Evolutionary conservation across 92 coral and sea anemone genomes (phyloP).

Genomic region (Chrysogorgia sp.): DNA sequence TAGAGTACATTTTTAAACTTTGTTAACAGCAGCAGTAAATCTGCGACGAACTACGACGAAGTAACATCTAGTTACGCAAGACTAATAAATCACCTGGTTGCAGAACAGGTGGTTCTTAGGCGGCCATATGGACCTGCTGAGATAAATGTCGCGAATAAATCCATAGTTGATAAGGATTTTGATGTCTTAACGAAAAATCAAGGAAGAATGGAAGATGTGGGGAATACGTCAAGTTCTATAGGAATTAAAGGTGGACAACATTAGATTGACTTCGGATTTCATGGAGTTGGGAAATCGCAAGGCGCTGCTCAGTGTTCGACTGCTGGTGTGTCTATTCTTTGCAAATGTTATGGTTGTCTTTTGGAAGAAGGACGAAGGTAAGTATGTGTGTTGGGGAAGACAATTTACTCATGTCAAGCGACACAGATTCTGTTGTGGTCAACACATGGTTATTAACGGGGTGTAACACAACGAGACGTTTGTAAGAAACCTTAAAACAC

Average conservation of each 20-base stretch:
- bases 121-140: background rate
- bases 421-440: too few relatives aligned
- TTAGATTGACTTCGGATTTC: too few relatives aligned
- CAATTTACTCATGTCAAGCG: too few relatives aligned
- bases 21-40: too few relatives aligned
- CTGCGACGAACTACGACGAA: too few relatives aligned
- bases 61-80: too few relatives aligned
- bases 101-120: background rate
- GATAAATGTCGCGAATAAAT: background rate
- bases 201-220: background rate
- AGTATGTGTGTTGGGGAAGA: background rate
- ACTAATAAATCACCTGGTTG: background rate
- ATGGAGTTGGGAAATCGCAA: slow-evolving; percentile 16
- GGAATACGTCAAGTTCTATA: too few relatives aligned
- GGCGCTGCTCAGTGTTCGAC: slow-evolving; percentile 8
- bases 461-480: too few relatives aligned
- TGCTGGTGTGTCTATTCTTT: background rate
- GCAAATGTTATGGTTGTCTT: slow-evolving; percentile 6
- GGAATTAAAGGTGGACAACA: too few relatives aligned
- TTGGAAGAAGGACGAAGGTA: slow-evolving; percentile 22
- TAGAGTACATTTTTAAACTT: too few relatives aligned
- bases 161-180: background rate
- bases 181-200: background rate
- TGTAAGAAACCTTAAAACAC: too few relatives aligned
- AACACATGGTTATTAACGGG: too few relatives aligned